Evolutionary conservation across 2,888 invertebrate genomes (phyloP).

Genomic region (Malachius bipustulatus): DNA sequence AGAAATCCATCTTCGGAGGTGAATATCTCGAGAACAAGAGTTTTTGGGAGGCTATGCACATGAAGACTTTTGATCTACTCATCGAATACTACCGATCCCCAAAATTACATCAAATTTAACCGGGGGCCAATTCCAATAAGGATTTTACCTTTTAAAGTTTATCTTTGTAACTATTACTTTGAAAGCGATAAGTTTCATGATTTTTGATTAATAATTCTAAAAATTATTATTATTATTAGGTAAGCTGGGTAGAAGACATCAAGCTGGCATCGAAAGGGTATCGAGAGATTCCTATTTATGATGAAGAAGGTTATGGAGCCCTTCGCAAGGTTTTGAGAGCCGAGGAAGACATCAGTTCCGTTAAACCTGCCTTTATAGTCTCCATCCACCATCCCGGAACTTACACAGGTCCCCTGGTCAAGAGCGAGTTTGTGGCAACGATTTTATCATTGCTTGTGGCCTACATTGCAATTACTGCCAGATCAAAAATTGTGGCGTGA

Average conservation of each 20-base stretch:
- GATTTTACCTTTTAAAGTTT: no score
- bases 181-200: no score
- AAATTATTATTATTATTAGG: conserved; percentile 39
- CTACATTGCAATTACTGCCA: conserved; percentile 77
- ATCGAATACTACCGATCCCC: no score
- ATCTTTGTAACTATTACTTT: no score
- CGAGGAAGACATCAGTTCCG: conserved; percentile 53
- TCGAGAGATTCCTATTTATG: conserved; percentile 68
- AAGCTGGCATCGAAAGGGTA: conserved; percentile 71
- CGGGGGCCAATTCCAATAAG: no score
- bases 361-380: conserved; percentile 60
- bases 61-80: no score
- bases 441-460: conserved; percentile 65
- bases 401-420: conserved; percentile 85
- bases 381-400: conserved; percentile 64
- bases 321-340: conserved; percentile 70
- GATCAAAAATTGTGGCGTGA: conserved; percentile 67
- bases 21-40: no score
- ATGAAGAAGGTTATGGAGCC: conserved; percentile 85
- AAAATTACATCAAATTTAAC: no score
- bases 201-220: no score
- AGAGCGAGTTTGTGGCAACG: conserved; percentile 83
- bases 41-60: no score
- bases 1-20: no score
- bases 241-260: conserved; percentile 89